A percentile compares a stretch with the other conserved stretches of the same genome.
These are phyloP conservation scores for Aphodius sticticus DNA, from an alignment of 2,888 invertebrate species.

Conservation along the genomic window DNA sequence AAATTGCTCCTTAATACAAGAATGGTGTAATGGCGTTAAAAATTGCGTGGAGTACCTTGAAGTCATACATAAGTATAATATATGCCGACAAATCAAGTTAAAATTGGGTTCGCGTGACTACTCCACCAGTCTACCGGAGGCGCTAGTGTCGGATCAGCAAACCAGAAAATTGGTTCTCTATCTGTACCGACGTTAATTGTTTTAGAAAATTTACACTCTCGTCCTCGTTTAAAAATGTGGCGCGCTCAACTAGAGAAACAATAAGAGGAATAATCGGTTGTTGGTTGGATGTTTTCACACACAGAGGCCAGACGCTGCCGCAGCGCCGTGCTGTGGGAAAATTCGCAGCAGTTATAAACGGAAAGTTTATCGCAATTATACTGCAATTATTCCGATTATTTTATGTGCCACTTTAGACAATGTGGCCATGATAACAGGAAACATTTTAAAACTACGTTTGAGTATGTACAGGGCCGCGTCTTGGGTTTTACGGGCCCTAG, in stretches of 20 bases:
- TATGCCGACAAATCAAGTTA: neutral
- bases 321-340: slow-evolving; percentile 18
- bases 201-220: slow-evolving; percentile 7
- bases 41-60: neutral
- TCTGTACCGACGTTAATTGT: neutral
- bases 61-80: neutral
- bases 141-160: neutral
- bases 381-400: slow-evolving; percentile 11
- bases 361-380: slow-evolving; percentile 23
- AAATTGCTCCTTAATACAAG: too few species aligned
- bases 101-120: neutral
- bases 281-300: neutral
- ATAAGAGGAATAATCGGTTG: slow-evolving; percentile 10
- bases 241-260: slow-evolving; percentile 4
- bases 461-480: too few species aligned
- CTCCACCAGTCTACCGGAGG: neutral
- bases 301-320: neutral
- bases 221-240: neutral
- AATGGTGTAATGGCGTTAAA: too few species aligned
- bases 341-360: slow-evolving; percentile 23
- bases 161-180: neutral
- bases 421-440: neutral
- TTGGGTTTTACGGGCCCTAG: too few species aligned
- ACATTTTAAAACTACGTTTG: neutral
- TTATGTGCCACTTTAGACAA: neutral